Evolutionary conservation across 2,797 vertebrate genomes (phyloP).

Genomic region (Phaenicophaeus curvirostris): DNA sequence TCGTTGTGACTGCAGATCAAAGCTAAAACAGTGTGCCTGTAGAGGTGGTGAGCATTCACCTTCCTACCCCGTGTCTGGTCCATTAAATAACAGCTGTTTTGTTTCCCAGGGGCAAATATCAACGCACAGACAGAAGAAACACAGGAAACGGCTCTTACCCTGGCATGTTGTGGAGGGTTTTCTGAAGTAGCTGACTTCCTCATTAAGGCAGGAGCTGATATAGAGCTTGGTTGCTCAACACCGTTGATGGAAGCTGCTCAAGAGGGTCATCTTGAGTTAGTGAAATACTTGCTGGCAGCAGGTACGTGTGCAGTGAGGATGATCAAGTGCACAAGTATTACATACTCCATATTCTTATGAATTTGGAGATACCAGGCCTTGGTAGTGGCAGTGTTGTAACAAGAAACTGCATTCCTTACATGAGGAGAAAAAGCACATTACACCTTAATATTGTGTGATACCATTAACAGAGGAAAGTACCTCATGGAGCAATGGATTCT

Average conservation of each 20-base stretch:
- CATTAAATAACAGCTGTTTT: neutral
- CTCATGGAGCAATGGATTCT: neutral
- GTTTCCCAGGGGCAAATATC: constrained; percentile 91
- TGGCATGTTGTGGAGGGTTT: constrained; percentile 98
- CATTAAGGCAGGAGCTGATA: constrained; percentile 97
- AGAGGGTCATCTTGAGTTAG: constrained; percentile 96
- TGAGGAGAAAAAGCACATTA: neutral
- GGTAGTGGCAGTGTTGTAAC: neutral
- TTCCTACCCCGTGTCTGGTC: neutral
- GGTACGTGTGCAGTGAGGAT: constrained; percentile 77
- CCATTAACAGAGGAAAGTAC: neutral
- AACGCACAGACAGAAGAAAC: constrained; percentile 99
- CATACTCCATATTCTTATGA: neutral
- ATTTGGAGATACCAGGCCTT: neutral
- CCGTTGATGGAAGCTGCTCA: constrained; percentile 99
- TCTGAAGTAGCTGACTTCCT: constrained; percentile 98
- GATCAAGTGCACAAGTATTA: neutral
- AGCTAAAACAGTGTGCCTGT: neutral
- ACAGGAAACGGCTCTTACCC: constrained; percentile 95
- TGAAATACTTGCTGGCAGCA: constrained; percentile 95
- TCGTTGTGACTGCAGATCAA: neutral
- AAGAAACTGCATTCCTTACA: neutral
- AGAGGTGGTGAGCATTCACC: neutral
- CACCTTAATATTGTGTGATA: neutral
- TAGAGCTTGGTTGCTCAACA: constrained; percentile 97